phyloP scores from a whole-genome alignment of 1,140 invertebrate genomes.

The Saccostrea glomerata region DNA sequence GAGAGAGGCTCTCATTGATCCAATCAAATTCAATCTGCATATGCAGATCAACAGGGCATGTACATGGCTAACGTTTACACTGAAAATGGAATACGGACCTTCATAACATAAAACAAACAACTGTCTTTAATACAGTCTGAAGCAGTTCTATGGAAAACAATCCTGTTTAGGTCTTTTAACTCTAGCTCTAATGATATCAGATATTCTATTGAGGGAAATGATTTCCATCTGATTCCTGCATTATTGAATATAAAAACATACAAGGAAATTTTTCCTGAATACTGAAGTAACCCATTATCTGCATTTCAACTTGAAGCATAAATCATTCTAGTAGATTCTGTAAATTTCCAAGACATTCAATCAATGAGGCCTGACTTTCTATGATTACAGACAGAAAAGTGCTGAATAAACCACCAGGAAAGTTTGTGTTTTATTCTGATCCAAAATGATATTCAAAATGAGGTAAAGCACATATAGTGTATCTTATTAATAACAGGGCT shows the following conservation, averaged over 20 bases:
- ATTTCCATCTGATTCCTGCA: not conserved
- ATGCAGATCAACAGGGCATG: not conserved
- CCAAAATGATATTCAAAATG: no score
- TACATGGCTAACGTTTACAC: not conserved
- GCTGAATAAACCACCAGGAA: not conserved
- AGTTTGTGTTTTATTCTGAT: not conserved
- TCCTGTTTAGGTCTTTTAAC: not conserved
- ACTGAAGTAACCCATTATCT: not conserved
- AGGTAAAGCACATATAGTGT: no score
- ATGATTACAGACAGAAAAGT: not conserved
- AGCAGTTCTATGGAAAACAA: not conserved
- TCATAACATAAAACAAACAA: not conserved
- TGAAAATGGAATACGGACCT: not conserved
- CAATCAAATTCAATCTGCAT: not conserved
- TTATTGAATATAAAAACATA: not conserved
- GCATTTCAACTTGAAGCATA: not conserved
- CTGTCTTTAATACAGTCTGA: not conserved
- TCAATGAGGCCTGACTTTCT: constrained; percentile 9
- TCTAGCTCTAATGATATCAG: not conserved
- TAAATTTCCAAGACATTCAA: not conserved
- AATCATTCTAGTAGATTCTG: not conserved
- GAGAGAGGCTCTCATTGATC: constrained; percentile 23
- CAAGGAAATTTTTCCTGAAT: not conserved
- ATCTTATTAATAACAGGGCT: no score
- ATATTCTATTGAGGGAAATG: not conserved